Percentiles rank a stretch among this genome's conserved stretches.
These are phyloP conservation scores for Strigamia crassipes DNA, from an alignment of 2,888 invertebrate genomes.

Conservation along the genomic window DNA sequence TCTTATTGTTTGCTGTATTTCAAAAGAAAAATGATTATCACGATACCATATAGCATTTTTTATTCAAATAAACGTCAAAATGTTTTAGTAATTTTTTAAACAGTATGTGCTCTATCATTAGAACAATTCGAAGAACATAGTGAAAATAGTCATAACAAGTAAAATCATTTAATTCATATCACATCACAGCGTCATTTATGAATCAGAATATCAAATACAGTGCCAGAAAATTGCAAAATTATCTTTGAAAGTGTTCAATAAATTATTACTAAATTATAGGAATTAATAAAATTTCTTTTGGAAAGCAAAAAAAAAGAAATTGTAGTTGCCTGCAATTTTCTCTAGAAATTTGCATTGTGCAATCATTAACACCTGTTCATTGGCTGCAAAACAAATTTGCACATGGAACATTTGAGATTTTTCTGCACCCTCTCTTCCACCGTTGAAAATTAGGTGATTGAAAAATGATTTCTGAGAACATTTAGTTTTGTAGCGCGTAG, in stretches of 20 bases:
- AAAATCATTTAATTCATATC: neutral
- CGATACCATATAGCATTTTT: too few relatives aligned
- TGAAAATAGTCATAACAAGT: neutral
- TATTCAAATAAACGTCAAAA: conserved; percentile 14
- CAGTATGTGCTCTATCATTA: neutral
- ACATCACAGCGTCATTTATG: too few relatives aligned
- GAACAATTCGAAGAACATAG: neutral
- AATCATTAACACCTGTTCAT: conserved; percentile 11
- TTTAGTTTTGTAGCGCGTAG: neutral
- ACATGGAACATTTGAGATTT: conserved; percentile 5
- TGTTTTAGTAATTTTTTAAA: conserved; percentile 2
- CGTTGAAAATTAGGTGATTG: neutral
- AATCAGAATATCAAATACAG: neutral
- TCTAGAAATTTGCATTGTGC: neutral
- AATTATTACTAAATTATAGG: neutral
- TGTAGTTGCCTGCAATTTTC: neutral
- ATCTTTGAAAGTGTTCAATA: neutral
- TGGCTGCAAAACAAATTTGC: neutral
- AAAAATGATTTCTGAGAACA: conserved; percentile 24
- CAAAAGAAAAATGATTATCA: neutral
- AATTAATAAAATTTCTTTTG: neutral
- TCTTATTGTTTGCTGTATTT: neutral
- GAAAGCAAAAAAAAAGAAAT: neutral
- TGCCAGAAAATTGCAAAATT: neutral
- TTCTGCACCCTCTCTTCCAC: neutral